Base-by-base conservation (phyloP, 2,113 vertebrate genomes). In the Merops nubicus region DNA sequence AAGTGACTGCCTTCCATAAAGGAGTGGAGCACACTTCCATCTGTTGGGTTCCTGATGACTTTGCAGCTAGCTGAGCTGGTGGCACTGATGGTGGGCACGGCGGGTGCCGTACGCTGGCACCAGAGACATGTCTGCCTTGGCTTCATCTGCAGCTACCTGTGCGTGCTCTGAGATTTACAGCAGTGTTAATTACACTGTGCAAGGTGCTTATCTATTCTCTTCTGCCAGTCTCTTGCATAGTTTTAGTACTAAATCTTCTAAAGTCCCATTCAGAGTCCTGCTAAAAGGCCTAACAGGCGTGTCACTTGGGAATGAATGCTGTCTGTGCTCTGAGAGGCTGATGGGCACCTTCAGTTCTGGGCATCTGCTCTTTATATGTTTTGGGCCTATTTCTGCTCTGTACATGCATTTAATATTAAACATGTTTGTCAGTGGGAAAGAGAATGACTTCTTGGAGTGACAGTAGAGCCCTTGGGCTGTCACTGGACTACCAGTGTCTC, bases 41-140 rank as follows among this genome's bases (percentile, higher is more conserved):
- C 8, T 28, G 17, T 65, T 50, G 3, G 0, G 0, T 63, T 84
- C n/a, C 29, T 25, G 36, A 69, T 0, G 7, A 12, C 17, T 43
- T 75, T 38, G 11, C 26, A 43, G 54, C 23, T 56, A 38, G 82
- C 62, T n/a, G 62, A 83, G 85, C 43, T 77, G 33, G 8, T 80
- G 54, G 34, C 33, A 6, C 15, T 43, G 28, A 20, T 12, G 8
- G 31, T 43, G 12, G 50, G 20, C 0, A 1, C 81, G 76, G 51
- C 69, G 34, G 15, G 34, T 63, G 15, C 8, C 25, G 0, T 36
- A 1, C 19, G 3, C 42, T 91, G 50, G 68, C 26, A 28, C 45
- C 17, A 15, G 75, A 74, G 68, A 34, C 77, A 47, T 17, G 42
- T 28, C 21, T 13, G 3, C 57, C 42, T 47, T 69, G 45, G 51